Evolutionary conservation across 2,797 vertebrate species (phyloP).

Genomic region (Myiotriccus ornatus): DNA sequence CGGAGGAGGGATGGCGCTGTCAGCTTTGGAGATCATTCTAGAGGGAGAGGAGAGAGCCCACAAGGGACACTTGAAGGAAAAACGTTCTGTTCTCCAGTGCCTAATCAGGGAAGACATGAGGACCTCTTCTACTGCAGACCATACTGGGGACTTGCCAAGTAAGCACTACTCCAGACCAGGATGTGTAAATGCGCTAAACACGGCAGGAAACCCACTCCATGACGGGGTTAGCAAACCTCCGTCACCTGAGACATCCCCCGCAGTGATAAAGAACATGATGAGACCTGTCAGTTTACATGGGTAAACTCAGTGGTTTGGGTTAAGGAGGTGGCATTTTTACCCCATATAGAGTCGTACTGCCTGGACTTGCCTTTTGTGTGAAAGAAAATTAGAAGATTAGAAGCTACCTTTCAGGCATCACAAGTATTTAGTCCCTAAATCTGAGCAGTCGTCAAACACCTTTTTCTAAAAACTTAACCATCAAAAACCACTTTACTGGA

Average conservation of each 20-base stretch:
- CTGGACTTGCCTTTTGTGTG: not conserved
- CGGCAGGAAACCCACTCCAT: not conserved
- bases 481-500: not conserved
- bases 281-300: not conserved
- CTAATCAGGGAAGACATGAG: not conserved
- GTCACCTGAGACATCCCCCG: not conserved
- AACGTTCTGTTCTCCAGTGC: rapidly evolving
- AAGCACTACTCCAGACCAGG: not conserved
- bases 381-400: not conserved
- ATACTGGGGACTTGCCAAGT: rapidly evolving
- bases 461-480: not conserved
- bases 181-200: not conserved
- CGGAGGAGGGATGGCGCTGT: conserved; percentile 86
- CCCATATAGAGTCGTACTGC: not conserved
- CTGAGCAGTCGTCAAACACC: not conserved
- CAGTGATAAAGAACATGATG: not conserved
- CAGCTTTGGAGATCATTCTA: conserved; percentile 90
- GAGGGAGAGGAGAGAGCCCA: not conserved
- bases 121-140: not conserved
- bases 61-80: not conserved
- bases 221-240: not conserved
- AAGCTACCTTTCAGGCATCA: not conserved
- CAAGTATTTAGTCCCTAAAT: not conserved
- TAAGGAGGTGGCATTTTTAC: not conserved
- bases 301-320: not conserved